A percentile compares a stretch with the other conserved stretches of the same genome.
Conservation (phyloP, 2,113 vertebrate genomes). For the Tympanuchus pallidicinctus region DNA sequence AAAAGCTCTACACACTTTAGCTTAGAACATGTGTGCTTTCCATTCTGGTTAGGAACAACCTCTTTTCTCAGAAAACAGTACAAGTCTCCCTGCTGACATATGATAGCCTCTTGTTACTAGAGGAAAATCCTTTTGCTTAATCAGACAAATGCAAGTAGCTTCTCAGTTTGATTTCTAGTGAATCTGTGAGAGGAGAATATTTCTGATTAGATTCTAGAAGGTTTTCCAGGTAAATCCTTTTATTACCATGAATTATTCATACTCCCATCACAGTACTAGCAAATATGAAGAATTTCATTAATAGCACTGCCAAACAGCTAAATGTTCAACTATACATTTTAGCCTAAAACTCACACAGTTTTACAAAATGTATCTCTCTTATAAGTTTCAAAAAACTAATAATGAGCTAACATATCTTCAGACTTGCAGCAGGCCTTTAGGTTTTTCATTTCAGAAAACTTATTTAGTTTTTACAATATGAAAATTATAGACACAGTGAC, state of each 20-base stretch:
- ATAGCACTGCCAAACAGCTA: slow-evolving; percentile 13
- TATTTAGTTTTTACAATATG: slow-evolving; percentile 79
- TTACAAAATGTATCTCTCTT: slow-evolving; percentile 56
- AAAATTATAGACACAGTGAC: slow-evolving; percentile 82
- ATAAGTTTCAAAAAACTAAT: slow-evolving; percentile 68
- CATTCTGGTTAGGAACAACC: not conserved
- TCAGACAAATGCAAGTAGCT: not conserved
- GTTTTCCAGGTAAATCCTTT: not conserved
- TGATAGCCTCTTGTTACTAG: not conserved
- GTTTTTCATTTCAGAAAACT: slow-evolving; percentile 69
- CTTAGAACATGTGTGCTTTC: not conserved
- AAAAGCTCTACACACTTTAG: not conserved
- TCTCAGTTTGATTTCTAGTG: not conserved
- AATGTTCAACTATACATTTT: slow-evolving; percentile 31
- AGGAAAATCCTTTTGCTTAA: not conserved
- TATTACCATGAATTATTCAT: not conserved
- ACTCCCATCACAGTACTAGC: not conserved
- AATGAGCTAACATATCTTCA: slow-evolving; percentile 61
- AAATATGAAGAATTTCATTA: not conserved
- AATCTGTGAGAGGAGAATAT: not conserved
- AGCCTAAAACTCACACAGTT: slow-evolving; percentile 55
- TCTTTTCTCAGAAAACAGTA: not conserved
- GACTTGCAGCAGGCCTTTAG: slow-evolving; percentile 63
- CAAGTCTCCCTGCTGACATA: not conserved
- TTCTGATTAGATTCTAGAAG: not conserved